phyloP scores from a whole-genome alignment of 1,140 invertebrate species.

The Drosophila persimilis region DNA sequence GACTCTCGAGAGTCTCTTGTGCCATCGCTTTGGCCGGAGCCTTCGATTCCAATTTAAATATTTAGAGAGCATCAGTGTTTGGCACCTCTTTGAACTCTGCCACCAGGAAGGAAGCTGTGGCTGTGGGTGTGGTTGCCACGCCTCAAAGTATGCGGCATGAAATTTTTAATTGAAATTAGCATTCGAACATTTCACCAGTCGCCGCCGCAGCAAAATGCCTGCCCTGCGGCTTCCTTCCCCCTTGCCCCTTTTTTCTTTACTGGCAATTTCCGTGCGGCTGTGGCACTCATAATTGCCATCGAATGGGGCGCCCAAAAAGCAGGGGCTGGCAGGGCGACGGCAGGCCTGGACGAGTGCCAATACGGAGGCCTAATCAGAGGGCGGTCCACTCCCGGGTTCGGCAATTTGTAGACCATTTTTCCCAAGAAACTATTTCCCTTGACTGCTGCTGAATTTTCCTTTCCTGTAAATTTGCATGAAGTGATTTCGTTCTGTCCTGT shows the following conservation, averaged over 20 bases:
- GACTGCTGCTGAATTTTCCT: not conserved
- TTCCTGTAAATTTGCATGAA: constrained; percentile 7
- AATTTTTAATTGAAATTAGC: constrained; percentile 77
- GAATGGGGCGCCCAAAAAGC: constrained; percentile 13
- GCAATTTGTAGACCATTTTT: constrained; percentile 23
- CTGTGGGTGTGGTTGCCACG: not conserved
- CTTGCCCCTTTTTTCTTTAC: not conserved
- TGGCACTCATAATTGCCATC: constrained; percentile 60
- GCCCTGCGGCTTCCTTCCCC: not conserved
- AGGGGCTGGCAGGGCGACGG: constrained; percentile 1
- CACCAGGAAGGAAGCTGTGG: constrained; percentile 12
- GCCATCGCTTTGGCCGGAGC: constrained; percentile 3
- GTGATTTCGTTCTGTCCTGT: not conserved
- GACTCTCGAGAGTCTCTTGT: constrained; percentile 22
- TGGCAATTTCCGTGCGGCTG: constrained; percentile 40
- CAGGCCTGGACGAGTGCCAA: constrained; percentile 39
- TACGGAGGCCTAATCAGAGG: constrained; percentile 42
- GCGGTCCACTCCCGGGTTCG: not conserved
- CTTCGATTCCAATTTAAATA: constrained; percentile 48
- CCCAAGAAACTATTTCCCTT: constrained; percentile 40
- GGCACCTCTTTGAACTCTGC: constrained; percentile 46
- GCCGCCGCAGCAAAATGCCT: constrained; percentile 39
- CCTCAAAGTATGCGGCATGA: constrained; percentile 18
- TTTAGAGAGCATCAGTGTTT: constrained; percentile 47
- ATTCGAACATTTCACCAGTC: constrained; percentile 51